phyloP scores from a whole-genome alignment of 2,797 vertebrate genomes.

The Trachops cirrhosus region DNA sequence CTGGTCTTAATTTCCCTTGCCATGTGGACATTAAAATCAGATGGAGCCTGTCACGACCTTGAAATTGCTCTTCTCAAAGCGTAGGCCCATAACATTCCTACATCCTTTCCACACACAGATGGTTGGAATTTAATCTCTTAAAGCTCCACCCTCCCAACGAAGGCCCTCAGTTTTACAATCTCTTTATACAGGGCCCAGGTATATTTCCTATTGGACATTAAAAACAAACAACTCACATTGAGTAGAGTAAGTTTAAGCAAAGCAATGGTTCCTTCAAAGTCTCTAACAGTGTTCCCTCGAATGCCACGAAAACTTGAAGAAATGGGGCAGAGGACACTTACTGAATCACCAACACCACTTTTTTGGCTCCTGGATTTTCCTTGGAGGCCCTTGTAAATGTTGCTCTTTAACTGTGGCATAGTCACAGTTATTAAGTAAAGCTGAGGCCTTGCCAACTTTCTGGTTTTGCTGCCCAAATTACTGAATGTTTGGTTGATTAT shows the following conservation, averaged over 20 bases:
- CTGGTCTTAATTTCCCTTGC: conserved; percentile 34
- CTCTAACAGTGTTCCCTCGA: not conserved
- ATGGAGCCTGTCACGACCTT: not conserved
- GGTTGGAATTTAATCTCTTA: not conserved
- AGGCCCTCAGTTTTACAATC: not conserved
- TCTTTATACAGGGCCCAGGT: not conserved
- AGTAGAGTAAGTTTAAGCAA: not conserved
- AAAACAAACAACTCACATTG: not conserved
- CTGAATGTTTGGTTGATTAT: conserved; percentile 69
- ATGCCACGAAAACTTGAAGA: not conserved
- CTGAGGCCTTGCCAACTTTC: conserved; percentile 64
- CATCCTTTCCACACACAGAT: not conserved
- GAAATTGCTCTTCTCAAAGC: not conserved
- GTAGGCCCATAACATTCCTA: not conserved
- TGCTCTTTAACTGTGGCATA: conserved; percentile 53
- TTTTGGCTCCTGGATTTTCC: conserved; percentile 49
- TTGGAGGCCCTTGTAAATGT: conserved; percentile 8
- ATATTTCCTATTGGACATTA: not conserved
- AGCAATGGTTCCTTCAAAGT: not conserved
- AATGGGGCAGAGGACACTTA: not conserved
- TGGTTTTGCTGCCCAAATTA: conserved; percentile 69
- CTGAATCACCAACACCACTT: not conserved
- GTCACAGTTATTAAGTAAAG: conserved; percentile 59
- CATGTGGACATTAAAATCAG: not conserved
- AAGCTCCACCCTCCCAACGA: not conserved